phyloP scores from a whole-genome alignment of 2,797 vertebrate genomes.

The Enteromius afrohamiltoni region DNA sequence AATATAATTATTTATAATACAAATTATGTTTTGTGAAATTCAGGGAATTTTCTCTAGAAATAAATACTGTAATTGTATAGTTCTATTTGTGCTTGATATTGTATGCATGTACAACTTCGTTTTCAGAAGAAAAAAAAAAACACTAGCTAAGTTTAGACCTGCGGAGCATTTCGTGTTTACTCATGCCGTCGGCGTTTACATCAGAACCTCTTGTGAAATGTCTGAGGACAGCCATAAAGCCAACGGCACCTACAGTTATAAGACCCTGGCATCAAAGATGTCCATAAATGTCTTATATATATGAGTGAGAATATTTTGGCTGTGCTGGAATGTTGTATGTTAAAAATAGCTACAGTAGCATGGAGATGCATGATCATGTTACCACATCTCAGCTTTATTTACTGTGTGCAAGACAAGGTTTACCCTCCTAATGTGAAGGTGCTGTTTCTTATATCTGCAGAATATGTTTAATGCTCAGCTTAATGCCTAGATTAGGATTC shows the following conservation, averaged over 20 bases:
- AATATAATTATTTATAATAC: no score
- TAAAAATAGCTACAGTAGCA: conserved; percentile 78
- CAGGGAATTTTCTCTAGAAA: neutral
- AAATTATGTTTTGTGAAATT: neutral
- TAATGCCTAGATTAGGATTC: conserved; percentile 39
- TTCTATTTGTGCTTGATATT: neutral
- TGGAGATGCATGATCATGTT: conserved; percentile 58
- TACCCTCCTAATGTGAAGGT: neutral
- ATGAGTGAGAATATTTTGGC: conserved; percentile 82
- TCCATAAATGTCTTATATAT: conserved; percentile 82
- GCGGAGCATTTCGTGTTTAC: conserved; percentile 79
- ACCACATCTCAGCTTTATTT: conserved; percentile 62
- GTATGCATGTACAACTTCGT: conserved; percentile 71
- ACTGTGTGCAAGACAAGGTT: conserved; percentile 20
- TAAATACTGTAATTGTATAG: neutral
- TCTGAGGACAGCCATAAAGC: conserved; percentile 74
- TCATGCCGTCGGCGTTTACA: conserved; percentile 76
- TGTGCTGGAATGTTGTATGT: conserved; percentile 82
- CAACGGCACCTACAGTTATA: conserved; percentile 71
- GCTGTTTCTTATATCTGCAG: conserved; percentile 63
- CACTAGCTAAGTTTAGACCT: conserved; percentile 73
- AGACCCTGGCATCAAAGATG: conserved; percentile 81
- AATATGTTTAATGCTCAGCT: neutral
- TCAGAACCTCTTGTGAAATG: conserved; percentile 83
- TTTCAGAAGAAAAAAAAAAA: conserved; percentile 66